Conservation (phyloP, 2,888 invertebrate genomes). For the Xanthorhoe spadicearia region DNA sequence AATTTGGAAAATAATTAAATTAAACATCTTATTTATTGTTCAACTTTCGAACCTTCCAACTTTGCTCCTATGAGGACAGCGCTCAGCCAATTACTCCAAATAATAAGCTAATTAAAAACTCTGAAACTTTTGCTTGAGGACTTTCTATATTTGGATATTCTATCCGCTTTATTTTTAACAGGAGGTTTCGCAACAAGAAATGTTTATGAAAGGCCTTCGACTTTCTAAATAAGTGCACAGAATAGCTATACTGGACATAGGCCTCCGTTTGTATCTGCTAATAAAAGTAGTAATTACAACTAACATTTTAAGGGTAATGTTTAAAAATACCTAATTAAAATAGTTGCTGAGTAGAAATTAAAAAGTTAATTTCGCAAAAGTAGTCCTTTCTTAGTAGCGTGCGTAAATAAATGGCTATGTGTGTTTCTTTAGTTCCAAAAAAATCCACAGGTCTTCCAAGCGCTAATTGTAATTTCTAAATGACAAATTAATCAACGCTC, state of each 20-base stretch:
- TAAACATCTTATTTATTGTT: slow-evolving; percentile 21
- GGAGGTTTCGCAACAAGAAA: not conserved
- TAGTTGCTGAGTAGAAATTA: too few relatives aligned
- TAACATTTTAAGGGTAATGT: too few relatives aligned
- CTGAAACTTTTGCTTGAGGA: slow-evolving; percentile 5
- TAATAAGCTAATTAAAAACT: slow-evolving; percentile 23
- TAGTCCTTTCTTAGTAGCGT: too few relatives aligned
- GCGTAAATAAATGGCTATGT: not conserved
- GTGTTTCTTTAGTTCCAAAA: not conserved
- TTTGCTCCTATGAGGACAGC: slow-evolving; percentile 20
- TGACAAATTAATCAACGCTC: not conserved
- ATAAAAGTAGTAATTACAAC: too few relatives aligned
- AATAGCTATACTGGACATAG: too few relatives aligned
- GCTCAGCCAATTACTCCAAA: slow-evolving; percentile 21
- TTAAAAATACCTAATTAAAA: too few relatives aligned
- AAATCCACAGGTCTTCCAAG: not conserved
- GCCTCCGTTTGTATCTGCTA: too few relatives aligned
- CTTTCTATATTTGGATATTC: not conserved
- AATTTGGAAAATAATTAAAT: slow-evolving; percentile 20
- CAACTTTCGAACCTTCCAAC: slow-evolving; percentile 18
- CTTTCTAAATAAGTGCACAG: too few relatives aligned
- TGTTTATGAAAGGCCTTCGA: not conserved
- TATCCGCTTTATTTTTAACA: not conserved
- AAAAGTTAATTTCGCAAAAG: too few relatives aligned
- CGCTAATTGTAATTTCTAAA: not conserved